Conservation (phyloP, 2,797 vertebrate species). For the Columba guinea region DNA sequence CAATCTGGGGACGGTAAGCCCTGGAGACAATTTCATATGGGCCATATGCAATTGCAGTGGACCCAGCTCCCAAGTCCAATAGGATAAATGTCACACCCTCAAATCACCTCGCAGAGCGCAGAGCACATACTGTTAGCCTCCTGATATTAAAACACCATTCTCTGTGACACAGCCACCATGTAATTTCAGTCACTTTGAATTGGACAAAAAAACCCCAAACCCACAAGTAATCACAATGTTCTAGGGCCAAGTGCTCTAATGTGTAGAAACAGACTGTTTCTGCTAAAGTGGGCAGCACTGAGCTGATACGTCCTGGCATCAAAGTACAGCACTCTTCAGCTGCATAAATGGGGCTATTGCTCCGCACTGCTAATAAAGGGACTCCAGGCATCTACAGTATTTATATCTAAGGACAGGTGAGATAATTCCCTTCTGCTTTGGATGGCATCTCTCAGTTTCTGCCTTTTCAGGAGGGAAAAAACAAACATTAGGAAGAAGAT, state of each 20-base stretch:
- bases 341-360: not conserved
- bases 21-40: not conserved
- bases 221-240: not conserved
- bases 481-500: not conserved
- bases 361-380: not conserved
- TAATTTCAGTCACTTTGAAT: not conserved
- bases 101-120: not conserved
- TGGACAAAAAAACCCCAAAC: not conserved
- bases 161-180: rapidly evolving
- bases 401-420: not conserved
- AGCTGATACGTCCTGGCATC: not conserved
- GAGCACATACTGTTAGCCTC: not conserved
- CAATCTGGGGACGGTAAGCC: not conserved
- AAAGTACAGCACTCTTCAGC: not conserved
- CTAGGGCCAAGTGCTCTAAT: not conserved
- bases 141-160: not conserved
- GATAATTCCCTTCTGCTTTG: not conserved
- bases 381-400: not conserved
- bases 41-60: not conserved
- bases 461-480: not conserved
- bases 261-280: not conserved
- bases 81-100: not conserved
- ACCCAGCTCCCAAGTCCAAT: not conserved
- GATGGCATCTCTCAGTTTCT: not conserved
- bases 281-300: not conserved